These are phyloP conservation scores for Crax fasciolata DNA, from an alignment of 2,797 vertebrate genomes.

Conservation along the genomic window DNA sequence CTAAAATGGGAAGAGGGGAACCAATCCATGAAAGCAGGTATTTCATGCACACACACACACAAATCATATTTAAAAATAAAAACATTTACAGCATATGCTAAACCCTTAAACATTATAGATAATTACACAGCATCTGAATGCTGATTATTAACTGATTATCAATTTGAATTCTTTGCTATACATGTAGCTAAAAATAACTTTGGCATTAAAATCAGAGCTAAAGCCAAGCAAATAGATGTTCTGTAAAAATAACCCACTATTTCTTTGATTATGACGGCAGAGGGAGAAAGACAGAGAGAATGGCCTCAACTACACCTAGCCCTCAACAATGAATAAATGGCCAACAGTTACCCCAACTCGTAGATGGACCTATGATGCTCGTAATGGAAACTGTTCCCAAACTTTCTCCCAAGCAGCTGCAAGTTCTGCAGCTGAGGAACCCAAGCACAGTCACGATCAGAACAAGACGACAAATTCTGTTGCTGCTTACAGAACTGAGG, in stretches of 20 bases:
- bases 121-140: slow-evolving; percentile 33
- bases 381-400: neutral
- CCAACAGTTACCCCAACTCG: neutral
- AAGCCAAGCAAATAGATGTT: neutral
- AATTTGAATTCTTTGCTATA: slow-evolving; percentile 31
- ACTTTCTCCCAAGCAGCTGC: neutral
- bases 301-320: neutral
- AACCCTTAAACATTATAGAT: slow-evolving; percentile 25
- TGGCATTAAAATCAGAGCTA: slow-evolving; percentile 53
- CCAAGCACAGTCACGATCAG: neutral
- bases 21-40: neutral
- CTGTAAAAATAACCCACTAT: neutral
- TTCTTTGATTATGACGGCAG: neutral
- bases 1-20: neutral
- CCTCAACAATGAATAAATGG: neutral
- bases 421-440: neutral
- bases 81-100: neutral
- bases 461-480: neutral
- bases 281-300: neutral
- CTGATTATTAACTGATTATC: slow-evolving; percentile 58
- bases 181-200: slow-evolving; percentile 32
- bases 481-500: neutral
- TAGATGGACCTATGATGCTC: accelerated
- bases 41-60: neutral
- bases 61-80: neutral